phyloP scores from a whole-genome alignment of 1,140 invertebrate species.

The Apocrypta bakeri region DNA sequence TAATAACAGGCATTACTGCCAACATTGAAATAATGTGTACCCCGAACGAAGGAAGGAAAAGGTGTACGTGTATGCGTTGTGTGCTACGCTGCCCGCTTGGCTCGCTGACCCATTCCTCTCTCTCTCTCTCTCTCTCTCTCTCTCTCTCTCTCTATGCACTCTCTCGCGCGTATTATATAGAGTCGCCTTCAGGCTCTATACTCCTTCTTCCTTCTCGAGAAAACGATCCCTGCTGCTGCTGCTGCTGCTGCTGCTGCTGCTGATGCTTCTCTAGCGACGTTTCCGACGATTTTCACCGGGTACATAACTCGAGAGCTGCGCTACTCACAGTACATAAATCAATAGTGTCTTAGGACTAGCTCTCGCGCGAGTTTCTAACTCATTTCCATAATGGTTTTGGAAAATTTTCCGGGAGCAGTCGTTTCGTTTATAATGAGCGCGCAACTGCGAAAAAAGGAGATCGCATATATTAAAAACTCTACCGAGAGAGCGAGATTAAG shows the following conservation, averaged over 20 bases:
- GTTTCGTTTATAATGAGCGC: too few species aligned
- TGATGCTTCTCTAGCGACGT: background rate
- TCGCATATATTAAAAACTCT: too few species aligned
- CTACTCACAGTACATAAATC: slow-evolving; percentile 32
- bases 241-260: background rate
- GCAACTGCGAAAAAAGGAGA: too few species aligned
- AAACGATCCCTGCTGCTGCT: slow-evolving; percentile 40
- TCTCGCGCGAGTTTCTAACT: slow-evolving; percentile 8
- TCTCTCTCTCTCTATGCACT: slow-evolving; percentile 31
- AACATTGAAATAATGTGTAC: slow-evolving; percentile 74
- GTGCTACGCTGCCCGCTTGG: slow-evolving; percentile 61
- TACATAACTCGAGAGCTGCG: slow-evolving; percentile 27
- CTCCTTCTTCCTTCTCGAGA: background rate
- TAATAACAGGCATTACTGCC: slow-evolving; percentile 77
- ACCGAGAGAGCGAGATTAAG: too few species aligned
- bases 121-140: slow-evolving; percentile 55
- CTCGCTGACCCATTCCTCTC: slow-evolving; percentile 67
- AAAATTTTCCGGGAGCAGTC: slow-evolving; percentile 31
- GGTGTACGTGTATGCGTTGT: slow-evolving; percentile 51
- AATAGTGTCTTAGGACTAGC: slow-evolving; percentile 36
- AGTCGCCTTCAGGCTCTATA: background rate
- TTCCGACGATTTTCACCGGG: slow-evolving; percentile 43
- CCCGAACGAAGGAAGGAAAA: slow-evolving; percentile 16
- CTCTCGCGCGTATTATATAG: background rate
- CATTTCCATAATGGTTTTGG: slow-evolving; percentile 31